A percentile compares a stretch with the other conserved stretches of the same genome.
phyloP scores from a whole-genome alignment of 2,888 invertebrate species.

The Serripes groenlandicus region DNA sequence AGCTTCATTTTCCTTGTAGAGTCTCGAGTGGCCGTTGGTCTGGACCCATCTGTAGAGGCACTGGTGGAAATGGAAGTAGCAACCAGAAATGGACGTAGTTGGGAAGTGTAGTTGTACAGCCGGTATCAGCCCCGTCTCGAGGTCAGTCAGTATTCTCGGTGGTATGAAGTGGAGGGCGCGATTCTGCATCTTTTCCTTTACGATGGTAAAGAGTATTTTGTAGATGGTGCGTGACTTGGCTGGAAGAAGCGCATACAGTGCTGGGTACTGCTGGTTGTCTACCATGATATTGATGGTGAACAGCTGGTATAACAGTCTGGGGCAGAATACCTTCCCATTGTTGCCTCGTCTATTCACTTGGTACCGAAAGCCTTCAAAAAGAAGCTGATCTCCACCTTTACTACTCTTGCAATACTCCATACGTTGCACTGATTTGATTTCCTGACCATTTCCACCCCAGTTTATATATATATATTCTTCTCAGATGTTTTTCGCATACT shows the following conservation, averaged over 20 bases:
- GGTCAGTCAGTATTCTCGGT: background rate
- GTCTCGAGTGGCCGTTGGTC: background rate
- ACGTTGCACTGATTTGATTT: too few relatives aligned
- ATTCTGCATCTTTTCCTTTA: conserved; percentile 18
- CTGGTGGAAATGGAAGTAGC: conserved; percentile 21
- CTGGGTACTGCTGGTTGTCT: conserved; percentile 12
- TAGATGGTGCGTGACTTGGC: conserved; percentile 3
- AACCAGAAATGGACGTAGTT: conserved; percentile 1
- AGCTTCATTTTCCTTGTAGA: background rate
- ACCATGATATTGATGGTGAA: conserved; percentile 20
- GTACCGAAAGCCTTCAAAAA: too few relatives aligned
- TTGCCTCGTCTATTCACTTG: too few relatives aligned
- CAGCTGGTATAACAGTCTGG: conserved; percentile 16
- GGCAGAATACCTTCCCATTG: too few relatives aligned
- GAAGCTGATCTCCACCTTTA: too few relatives aligned
- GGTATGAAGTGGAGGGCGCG: background rate
- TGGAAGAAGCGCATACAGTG: conserved; percentile 9
- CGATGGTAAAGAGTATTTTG: conserved; percentile 15
- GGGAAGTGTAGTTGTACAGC: conserved; percentile 11
- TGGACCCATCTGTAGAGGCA: conserved; percentile 20
- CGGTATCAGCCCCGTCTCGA: conserved; percentile 8
- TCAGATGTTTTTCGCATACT: too few relatives aligned
- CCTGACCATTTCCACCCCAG: too few relatives aligned
- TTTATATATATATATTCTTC: too few relatives aligned
- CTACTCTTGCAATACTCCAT: too few relatives aligned